A percentile compares a stretch with the other conserved stretches of the same genome.
phyloP scores from a whole-genome alignment of 2,797 vertebrate species.

The Sus cebifrons region DNA sequence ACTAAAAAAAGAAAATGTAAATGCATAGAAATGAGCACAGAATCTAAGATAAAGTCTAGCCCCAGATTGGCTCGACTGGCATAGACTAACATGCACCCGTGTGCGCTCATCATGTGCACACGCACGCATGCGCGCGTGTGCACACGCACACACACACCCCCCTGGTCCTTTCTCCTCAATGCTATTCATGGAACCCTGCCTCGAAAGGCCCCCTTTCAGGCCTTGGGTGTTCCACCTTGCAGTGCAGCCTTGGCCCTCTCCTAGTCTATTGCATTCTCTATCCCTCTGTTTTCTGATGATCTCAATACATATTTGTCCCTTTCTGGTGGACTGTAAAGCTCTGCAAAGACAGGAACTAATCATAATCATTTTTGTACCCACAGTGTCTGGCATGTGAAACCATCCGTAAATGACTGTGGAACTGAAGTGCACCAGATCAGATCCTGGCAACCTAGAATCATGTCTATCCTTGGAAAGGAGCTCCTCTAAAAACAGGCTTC shows the following conservation, averaged over 20 bases:
- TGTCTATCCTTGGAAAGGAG: constrained; percentile 68
- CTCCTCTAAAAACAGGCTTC: constrained; percentile 44
- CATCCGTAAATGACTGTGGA: constrained; percentile 67
- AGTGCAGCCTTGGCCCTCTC: constrained; percentile 54
- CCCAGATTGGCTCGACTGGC: constrained; percentile 78
- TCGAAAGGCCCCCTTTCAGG: constrained; percentile 28
- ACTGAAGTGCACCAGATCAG: constrained; percentile 66
- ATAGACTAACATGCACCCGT: constrained; percentile 57
- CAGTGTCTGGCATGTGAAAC: constrained; percentile 72
- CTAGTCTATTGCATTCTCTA: constrained; percentile 40
- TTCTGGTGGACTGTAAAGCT: constrained; percentile 71
- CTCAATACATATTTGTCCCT: constrained; percentile 68
- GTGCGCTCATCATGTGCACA: not conserved
- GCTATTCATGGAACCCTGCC: constrained; percentile 48
- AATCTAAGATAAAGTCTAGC: constrained; percentile 83
- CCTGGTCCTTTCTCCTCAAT: constrained; percentile 67
- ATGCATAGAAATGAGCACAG: constrained; percentile 84
- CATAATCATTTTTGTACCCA: constrained; percentile 69
- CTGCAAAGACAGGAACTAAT: constrained; percentile 71
- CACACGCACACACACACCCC: not conserved
- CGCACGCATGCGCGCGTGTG: too few relatives aligned
- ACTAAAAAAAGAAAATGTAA: constrained; percentile 84
- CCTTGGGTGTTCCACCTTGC: constrained; percentile 53
- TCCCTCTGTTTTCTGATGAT: constrained; percentile 65
- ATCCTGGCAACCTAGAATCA: constrained; percentile 67